A percentile compares a stretch with the other conserved stretches of the same genome.
phyloP scores from a whole-genome alignment of 1,140 invertebrate species.

The Euglossa dilemma region DNA sequence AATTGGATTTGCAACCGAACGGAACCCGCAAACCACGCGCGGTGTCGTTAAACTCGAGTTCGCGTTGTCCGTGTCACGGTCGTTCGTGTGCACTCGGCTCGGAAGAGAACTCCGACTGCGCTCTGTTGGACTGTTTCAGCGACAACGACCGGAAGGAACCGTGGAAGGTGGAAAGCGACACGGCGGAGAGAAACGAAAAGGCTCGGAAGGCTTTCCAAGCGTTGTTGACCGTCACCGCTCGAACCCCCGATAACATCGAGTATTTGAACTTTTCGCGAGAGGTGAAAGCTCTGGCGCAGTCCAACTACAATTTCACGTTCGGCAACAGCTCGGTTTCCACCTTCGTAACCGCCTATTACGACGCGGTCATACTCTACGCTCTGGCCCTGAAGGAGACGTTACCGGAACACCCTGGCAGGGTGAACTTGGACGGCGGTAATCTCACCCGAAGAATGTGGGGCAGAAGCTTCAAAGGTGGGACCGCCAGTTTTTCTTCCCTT shows the following conservation, averaged over 20 bases:
- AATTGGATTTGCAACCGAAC: too few species aligned
- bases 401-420: conserved; percentile 84
- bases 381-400: conserved; percentile 94
- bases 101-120: not conserved
- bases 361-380: conserved; percentile 96
- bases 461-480: conserved; percentile 91
- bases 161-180: conserved; percentile 93
- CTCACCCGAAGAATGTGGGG: conserved; percentile 95
- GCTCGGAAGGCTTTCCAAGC: conserved; percentile 95
- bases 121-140: conserved; percentile 65
- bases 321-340: conserved; percentile 89
- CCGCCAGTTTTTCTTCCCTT: not conserved
- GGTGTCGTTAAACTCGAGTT: too few species aligned
- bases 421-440: conserved; percentile 83
- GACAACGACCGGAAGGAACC: conserved; percentile 84
- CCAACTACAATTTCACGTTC: conserved; percentile 91
- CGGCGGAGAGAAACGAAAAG: conserved; percentile 90
- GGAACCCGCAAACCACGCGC: too few species aligned
- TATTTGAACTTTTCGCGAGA: conserved; percentile 90
- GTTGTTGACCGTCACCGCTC: conserved; percentile 93
- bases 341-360: conserved; percentile 97
- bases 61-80: too few species aligned
- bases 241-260: conserved; percentile 90
- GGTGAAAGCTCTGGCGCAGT: conserved; percentile 90
- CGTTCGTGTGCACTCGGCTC: too few species aligned